Conservation (phyloP, 2,797 vertebrate genomes). For the Myotis pilosus region DNA sequence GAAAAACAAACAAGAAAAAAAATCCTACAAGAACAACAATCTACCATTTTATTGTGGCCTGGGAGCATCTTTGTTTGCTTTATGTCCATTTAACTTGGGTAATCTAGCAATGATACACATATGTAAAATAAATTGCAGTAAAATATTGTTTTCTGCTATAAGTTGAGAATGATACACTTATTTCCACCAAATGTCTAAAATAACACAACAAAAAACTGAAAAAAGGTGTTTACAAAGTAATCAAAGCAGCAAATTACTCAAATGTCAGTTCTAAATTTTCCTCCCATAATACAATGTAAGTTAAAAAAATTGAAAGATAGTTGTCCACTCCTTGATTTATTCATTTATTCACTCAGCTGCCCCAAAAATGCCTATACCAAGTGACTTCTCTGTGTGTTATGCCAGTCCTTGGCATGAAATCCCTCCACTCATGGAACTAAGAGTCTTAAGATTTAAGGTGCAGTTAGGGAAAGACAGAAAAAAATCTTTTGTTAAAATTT, state of each 20-base stretch:
- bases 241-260: not conserved
- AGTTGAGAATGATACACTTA: not conserved
- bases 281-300: not conserved
- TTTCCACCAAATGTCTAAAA: slow-evolving; percentile 29
- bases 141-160: not conserved
- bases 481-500: not conserved
- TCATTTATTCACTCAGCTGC: not conserved
- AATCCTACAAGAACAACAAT: not conserved
- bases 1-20: not conserved
- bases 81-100: not conserved
- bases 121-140: not conserved
- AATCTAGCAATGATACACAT: not conserved
- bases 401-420: not conserved
- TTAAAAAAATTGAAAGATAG: not conserved
- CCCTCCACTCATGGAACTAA: not conserved
- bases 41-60: not conserved
- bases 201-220: not conserved
- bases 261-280: not conserved
- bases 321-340: not conserved
- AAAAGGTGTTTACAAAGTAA: not conserved
- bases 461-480: not conserved
- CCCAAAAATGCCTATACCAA: not conserved
- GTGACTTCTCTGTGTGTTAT: not conserved
- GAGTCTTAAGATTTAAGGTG: not conserved
- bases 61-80: not conserved